These are phyloP conservation scores for Sisyra terminalis DNA, from an alignment of 2,888 invertebrate species.

Conservation along the genomic window DNA sequence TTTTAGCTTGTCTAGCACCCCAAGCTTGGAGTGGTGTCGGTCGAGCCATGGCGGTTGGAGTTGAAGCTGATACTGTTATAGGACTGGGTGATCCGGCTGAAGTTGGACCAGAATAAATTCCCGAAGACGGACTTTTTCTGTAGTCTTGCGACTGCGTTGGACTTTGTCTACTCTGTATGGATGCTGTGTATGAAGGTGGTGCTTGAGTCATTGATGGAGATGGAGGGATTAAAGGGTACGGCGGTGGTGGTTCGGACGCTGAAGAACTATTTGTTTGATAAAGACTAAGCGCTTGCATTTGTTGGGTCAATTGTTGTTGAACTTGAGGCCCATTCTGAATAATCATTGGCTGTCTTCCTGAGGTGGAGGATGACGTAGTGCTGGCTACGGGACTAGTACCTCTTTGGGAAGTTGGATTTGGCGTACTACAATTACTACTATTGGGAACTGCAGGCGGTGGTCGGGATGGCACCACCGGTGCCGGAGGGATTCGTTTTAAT, in stretches of 20 bases:
- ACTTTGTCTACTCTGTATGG: conserved; percentile 74
- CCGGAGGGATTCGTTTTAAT: conserved; percentile 62
- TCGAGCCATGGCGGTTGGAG: conserved; percentile 48
- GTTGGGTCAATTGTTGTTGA: conserved; percentile 75
- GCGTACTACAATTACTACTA: conserved; percentile 20
- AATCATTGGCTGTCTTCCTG: conserved; percentile 56
- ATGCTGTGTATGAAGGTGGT: conserved; percentile 69
- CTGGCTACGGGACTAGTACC: conserved; percentile 56
- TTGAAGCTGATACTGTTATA: conserved; percentile 48
- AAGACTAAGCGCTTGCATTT: conserved; percentile 71
- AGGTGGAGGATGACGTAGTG: conserved; percentile 14
- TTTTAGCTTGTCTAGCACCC: conserved; percentile 73
- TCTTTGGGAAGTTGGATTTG: conserved; percentile 42
- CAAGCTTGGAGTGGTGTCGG: conserved; percentile 73
- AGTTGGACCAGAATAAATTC: conserved; percentile 69
- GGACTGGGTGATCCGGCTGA: conserved; percentile 76
- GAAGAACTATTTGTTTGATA: conserved; percentile 47
- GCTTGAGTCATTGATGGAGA: conserved; percentile 36
- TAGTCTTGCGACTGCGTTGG: conserved; percentile 68
- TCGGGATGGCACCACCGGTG: conserved; percentile 47
- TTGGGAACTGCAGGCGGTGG: conserved; percentile 45
- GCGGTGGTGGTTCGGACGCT: conserved; percentile 28
- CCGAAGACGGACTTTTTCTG: conserved; percentile 72
- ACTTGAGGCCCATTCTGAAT: conserved; percentile 66
- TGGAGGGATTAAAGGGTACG: conserved; percentile 33